Percentiles rank a stretch among this genome's conserved stretches.
phyloP scores from a whole-genome alignment of 2,113 vertebrate genomes.

The Phodopus roborovskii region DNA sequence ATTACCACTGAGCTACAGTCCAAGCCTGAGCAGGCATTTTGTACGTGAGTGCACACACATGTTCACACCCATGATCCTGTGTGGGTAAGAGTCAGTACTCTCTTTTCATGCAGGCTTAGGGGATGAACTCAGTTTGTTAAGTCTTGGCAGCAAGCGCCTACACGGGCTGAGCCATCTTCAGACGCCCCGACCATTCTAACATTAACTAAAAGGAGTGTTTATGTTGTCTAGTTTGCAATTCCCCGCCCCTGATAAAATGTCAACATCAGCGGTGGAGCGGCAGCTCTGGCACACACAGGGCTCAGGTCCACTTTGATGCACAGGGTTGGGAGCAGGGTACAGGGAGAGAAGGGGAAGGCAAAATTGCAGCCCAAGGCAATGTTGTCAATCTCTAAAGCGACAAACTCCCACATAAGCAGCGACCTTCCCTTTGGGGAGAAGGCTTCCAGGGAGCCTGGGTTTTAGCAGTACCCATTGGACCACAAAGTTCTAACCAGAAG shows the following conservation, averaged over 20 bases:
- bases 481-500: neutral
- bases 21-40: neutral
- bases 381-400: neutral
- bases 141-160: neutral
- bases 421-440: too few relatives aligned
- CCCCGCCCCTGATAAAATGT: neutral
- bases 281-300: rapidly evolving
- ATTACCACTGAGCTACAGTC: too few relatives aligned
- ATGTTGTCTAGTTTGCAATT: neutral
- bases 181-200: neutral
- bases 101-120: neutral
- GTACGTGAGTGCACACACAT: too few relatives aligned
- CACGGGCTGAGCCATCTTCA: neutral
- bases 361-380: neutral
- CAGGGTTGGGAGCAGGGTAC: neutral
- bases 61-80: too few relatives aligned
- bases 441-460: conserved; percentile 41
- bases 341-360: too few relatives aligned
- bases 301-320: neutral
- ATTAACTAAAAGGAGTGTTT: neutral
- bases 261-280: neutral
- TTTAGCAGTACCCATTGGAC: conserved; percentile 37
- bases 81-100: too few relatives aligned
- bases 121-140: too few relatives aligned
- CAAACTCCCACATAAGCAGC: too few relatives aligned